These are phyloP conservation scores for Latheticus oryzae DNA, from an alignment of 2,888 invertebrate genomes.

Conservation along the genomic window DNA sequence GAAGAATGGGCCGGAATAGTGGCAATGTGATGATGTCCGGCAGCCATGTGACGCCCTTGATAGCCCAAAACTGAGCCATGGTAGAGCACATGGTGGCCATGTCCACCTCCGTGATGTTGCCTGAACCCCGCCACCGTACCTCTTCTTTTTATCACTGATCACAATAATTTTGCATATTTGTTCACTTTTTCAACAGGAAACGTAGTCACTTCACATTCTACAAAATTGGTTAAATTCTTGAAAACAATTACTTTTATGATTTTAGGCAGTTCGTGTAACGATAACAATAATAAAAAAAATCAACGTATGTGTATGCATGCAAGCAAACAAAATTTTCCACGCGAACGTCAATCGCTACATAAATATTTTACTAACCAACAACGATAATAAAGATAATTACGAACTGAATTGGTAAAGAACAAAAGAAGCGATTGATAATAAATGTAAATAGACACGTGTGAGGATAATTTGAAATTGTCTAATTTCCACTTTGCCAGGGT, in stretches of 20 bases:
- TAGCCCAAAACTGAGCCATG: slow-evolving; percentile 62
- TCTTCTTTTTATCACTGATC: slow-evolving; percentile 53
- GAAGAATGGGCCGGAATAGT: slow-evolving; percentile 57
- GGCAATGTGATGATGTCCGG: slow-evolving; percentile 59
- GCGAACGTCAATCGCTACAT: slow-evolving; percentile 23
- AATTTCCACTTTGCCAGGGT: slow-evolving; percentile 9
- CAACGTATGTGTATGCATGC: background rate
- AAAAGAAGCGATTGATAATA: slow-evolving; percentile 19
- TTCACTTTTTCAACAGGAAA: slow-evolving; percentile 8
- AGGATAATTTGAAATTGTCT: background rate
- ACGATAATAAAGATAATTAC: slow-evolving; percentile 27
- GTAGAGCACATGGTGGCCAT: slow-evolving; percentile 64
- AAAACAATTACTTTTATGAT: slow-evolving; percentile 8
- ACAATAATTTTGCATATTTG: slow-evolving; percentile 32
- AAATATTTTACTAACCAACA: slow-evolving; percentile 25
- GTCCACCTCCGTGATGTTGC: slow-evolving; percentile 61
- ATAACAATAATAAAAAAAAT: slow-evolving; percentile 9
- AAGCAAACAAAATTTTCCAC: slow-evolving; percentile 14
- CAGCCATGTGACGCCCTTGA: slow-evolving; percentile 60
- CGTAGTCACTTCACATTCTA: slow-evolving; percentile 10
- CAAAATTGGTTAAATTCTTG: slow-evolving; percentile 2
- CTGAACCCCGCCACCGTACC: slow-evolving; percentile 65
- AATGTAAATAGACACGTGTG: slow-evolving; percentile 12
- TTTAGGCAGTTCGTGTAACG: background rate
- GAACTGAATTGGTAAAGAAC: background rate